Base-by-base conservation (phyloP, 1,140 invertebrate species). In the Eriosoma lanigerum region DNA sequence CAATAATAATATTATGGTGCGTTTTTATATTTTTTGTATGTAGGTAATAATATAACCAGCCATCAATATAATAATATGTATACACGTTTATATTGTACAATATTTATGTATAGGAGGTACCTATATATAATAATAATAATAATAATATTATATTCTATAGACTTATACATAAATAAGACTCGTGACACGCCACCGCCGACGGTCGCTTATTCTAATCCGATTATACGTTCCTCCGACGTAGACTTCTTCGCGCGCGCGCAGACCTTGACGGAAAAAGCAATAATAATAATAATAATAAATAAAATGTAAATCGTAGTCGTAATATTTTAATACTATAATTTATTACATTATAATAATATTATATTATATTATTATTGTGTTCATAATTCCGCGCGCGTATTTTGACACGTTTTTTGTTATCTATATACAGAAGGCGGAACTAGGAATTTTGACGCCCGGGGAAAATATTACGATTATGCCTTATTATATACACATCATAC, bases 121-220 rank as follows among this genome's bases (percentile, higher is more conserved):
- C 32, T 38, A 38, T 8, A 46, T 8, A 54, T n/a, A 19, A 54
- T 54, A 54, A n/a, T n/a, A 54, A n/a, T 54, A 54, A 15, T 54
- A 38, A 38, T 38, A 38, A 38, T 38, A 66, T 66, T 66, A 66
- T 44, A 12, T 32, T 17, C 24, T 26, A 50, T 70, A 17, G 3
- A 24, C 10, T n/a, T n/a, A n/a, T n/a, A 50, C 66, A 70, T 70
- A 70, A 70, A 70, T 70, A 70, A 50, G 58, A 26, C 46, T 44
- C 21, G 66, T 70, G 66, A 70, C 66, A 24, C 64, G 17, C 15
- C 26, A 24, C 24, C 24, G 24, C 58, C 17, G n/a, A n/a, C n/a
- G 66, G 44, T 50, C 66, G 24, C 66, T 70, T 60, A 17, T 60
- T 70, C 21, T 70, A 70, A 70, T 70, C 66, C 44, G 66, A 70